Percentiles rank a stretch among this genome's conserved stretches.
Conservation (phyloP, 1,140 invertebrate species). For the Gyrodactylus salaris region DNA sequence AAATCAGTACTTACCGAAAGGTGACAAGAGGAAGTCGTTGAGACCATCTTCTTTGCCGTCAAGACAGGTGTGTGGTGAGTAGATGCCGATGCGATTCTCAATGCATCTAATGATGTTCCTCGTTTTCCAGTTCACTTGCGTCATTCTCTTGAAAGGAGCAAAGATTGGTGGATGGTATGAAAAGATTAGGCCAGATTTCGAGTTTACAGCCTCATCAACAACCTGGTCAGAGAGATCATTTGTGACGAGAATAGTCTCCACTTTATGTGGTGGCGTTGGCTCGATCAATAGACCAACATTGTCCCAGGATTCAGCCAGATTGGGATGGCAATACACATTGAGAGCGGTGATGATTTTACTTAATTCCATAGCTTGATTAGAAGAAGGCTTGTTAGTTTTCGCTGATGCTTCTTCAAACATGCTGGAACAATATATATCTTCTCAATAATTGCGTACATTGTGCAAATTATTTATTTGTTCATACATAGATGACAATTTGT, state of each 20-base stretch:
- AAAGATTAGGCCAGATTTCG: slow-evolving; percentile 38
- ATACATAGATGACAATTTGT: too few species aligned
- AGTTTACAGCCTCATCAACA: slow-evolving; percentile 38
- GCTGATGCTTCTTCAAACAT: too few species aligned
- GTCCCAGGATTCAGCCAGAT: slow-evolving; percentile 64
- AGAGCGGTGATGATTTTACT: too few species aligned
- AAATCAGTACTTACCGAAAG: too few species aligned
- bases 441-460: too few species aligned
- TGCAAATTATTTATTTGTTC: too few species aligned
- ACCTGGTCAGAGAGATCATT: slow-evolving; percentile 47
- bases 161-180: slow-evolving; percentile 87
- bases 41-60: slow-evolving; percentile 46
- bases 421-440: too few species aligned
- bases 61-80: slow-evolving; percentile 62
- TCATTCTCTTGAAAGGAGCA: slow-evolving; percentile 38
- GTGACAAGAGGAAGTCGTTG: slow-evolving; percentile 53
- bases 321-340: too few species aligned
- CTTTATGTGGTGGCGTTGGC: slow-evolving; percentile 25
- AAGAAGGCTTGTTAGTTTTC: too few species aligned
- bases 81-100: slow-evolving; percentile 49
- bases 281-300: slow-evolving; percentile 67
- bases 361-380: too few species aligned
- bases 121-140: slow-evolving; percentile 35
- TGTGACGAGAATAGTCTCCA: slow-evolving; percentile 37
- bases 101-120: slow-evolving; percentile 40